Conservation (phyloP, 2,797 vertebrate genomes). For the Amazonetta brasiliensis region DNA sequence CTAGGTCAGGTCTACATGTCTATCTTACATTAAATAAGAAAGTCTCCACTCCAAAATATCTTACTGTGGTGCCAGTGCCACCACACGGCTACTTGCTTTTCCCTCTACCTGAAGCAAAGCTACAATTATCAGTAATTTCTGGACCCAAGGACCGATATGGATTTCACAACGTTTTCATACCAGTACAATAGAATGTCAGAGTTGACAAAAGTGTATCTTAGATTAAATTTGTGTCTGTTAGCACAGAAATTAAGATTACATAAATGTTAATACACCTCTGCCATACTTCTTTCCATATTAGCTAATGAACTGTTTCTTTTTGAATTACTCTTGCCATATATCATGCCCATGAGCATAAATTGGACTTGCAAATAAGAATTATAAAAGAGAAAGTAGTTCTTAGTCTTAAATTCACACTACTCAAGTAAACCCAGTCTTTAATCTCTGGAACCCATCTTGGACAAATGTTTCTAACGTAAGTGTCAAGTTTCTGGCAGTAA, state of each 20-base stretch:
- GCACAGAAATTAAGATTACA: background rate
- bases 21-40: background rate
- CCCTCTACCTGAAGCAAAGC: background rate
- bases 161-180: background rate
- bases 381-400: conserved; percentile 46
- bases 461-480: conserved; percentile 53
- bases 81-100: background rate
- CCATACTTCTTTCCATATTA: background rate
- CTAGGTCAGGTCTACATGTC: background rate
- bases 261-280: background rate
- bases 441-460: conserved; percentile 50
- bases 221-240: background rate
- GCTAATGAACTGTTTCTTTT: background rate
- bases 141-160: background rate
- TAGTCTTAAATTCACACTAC: conserved; percentile 39
- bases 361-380: conserved; percentile 22
- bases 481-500: conserved; percentile 52
- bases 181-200: background rate
- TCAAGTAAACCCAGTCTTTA: conserved; percentile 21
- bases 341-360: background rate
- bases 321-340: conserved; percentile 4
- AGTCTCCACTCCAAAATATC: background rate
- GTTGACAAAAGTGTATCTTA: background rate
- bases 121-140: background rate
- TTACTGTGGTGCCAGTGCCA: background rate